Evolutionary conservation across 2,113 vertebrate genomes (phyloP).

Genomic region (Siniperca chuatsi): DNA sequence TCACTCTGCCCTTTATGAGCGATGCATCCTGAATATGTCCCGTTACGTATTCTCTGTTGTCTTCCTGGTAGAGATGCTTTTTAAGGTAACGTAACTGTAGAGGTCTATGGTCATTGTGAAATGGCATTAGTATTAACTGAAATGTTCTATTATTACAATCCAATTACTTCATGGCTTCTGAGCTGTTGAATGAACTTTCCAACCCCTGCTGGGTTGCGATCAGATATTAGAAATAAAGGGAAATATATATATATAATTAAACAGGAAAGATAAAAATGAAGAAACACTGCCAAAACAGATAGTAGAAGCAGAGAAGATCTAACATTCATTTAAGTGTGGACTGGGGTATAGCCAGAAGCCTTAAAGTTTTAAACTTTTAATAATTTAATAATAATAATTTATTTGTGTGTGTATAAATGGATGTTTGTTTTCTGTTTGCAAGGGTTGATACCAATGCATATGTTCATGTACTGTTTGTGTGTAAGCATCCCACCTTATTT

Average conservation of each 20-base stretch:
- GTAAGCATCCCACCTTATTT: no score
- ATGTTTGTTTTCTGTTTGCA: background rate
- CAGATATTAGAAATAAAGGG: no score
- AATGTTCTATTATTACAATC: background rate
- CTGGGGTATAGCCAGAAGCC: no score
- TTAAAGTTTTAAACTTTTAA: no score
- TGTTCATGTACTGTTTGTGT: background rate
- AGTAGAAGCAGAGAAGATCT: no score
- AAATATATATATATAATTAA: no score
- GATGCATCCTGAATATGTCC: constrained; percentile 87
- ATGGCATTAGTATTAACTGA: background rate
- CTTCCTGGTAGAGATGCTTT: constrained; percentile 91
- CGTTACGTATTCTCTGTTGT: constrained; percentile 91
- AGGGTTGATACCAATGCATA: background rate
- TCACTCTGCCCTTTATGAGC: constrained; percentile 82
- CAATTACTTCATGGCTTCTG: background rate
- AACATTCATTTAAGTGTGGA: no score
- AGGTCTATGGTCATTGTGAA: no score
- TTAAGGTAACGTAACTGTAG: constrained; percentile 85
- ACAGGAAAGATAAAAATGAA: no score
- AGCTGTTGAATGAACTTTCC: no score
- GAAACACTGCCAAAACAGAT: no score
- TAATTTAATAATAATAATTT: background rate
- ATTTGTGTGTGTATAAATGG: background rate
- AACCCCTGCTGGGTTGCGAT: no score